Evolutionary conservation across 35 echinoderm and acorn worm genomes (phyloP), one percentile per base, ranked within the genome.

Genomic region (Patiria miniata): DNA sequence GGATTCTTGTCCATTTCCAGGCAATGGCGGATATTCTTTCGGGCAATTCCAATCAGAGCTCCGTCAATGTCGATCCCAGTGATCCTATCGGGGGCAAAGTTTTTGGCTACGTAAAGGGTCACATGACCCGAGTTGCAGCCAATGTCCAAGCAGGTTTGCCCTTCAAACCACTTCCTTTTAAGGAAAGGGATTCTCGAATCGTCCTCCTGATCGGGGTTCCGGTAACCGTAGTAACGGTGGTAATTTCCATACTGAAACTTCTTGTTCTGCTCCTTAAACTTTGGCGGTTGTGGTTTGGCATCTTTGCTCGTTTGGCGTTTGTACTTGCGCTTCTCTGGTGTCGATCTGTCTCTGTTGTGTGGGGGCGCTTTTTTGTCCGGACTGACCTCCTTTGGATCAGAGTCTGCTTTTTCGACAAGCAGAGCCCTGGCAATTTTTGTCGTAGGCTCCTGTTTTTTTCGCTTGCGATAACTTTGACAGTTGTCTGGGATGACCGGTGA

Each of bases 201-300:
- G 73, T 92, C 85, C 9, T 73, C 65, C 36, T 91, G 79, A 40
- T 99, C 83, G 22, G 89, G 81, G 65, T 91, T 99, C 73, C 96
- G 78, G 89, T 99, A 94, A 51, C 96, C 96, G 79, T 99, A 99
- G 83, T 99, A 99, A 51, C 92, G 89, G 16, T 86, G 57, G 36
- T 99, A 99, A 80, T 99, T 99, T 69, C 96, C 96, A 94, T 94
- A 99, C 78, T 92, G 92, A 52, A 95, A 99, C 79, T 92, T 88
- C 60, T 90, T 88, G 28, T 87, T 85, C 53, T 94, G 87, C 51
- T 94, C 89, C 68, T 76, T 85, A 52, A 94, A 94, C 61, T 99
- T 99, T 86, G 85, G 39, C 86, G 79, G 17, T 68, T 85, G 59
- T 80, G 38, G 32, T 90, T 90, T 34, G 56, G 53, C 28, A 86